phyloP scores from a whole-genome alignment of 2,888 invertebrate species.

The Unio pictorum region DNA sequence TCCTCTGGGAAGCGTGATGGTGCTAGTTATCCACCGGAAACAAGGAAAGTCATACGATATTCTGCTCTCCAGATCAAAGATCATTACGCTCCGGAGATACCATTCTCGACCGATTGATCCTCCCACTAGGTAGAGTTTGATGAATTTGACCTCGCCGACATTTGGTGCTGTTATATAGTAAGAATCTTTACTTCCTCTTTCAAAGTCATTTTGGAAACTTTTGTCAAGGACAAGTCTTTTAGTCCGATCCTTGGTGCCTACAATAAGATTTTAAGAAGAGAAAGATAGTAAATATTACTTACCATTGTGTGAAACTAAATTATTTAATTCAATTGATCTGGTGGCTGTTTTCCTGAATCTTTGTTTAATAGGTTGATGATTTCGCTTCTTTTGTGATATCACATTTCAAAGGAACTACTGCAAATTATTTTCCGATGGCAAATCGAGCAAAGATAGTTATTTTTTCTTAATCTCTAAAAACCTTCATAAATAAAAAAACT shows the following conservation, averaged over 20 bases:
- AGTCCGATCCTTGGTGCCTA: conserved; percentile 31
- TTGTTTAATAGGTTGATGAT: too few relatives aligned
- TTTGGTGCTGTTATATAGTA: conserved; percentile 29
- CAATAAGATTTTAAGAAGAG: neutral
- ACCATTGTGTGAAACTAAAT: too few relatives aligned
- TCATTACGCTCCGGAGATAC: conserved; percentile 28
- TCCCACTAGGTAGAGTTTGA: conserved; percentile 34
- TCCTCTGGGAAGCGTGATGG: conserved; percentile 23
- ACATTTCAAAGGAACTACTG: too few relatives aligned
- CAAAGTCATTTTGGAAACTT: conserved; percentile 32
- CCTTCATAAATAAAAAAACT: too few relatives aligned
- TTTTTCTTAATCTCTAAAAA: too few relatives aligned
- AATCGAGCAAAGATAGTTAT: too few relatives aligned
- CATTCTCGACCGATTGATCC: conserved; percentile 26
- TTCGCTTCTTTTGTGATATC: too few relatives aligned
- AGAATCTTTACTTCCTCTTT: conserved; percentile 31
- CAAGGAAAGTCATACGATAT: conserved; percentile 28
- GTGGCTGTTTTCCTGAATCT: too few relatives aligned
- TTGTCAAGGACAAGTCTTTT: conserved; percentile 27
- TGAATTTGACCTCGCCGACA: conserved; percentile 31
- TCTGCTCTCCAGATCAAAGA: conserved; percentile 26
- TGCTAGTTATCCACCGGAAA: conserved; percentile 25
- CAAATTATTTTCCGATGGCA: too few relatives aligned
- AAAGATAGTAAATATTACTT: too few relatives aligned
- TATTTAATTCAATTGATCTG: too few relatives aligned